Base-by-base conservation (phyloP, 1,140 invertebrate genomes). In the Drosophila subpulchrella region DNA sequence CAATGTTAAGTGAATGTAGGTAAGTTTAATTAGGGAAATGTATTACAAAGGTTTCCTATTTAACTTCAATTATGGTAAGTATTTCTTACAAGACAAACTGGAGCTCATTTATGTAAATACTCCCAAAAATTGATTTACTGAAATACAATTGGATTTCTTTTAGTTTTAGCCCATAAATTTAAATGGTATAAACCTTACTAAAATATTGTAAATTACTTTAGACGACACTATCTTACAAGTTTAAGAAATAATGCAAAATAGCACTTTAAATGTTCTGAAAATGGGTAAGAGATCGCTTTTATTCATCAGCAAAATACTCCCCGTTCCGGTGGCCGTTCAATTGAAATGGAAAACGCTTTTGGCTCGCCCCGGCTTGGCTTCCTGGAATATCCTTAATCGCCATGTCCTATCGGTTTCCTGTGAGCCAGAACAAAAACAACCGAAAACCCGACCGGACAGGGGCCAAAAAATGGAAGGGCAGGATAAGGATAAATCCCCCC, bases 391-490 rank as follows among this genome's bases (percentile, higher is more conserved):
- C 81, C 76, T 85, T 83, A 83, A 83, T 83, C 76, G 81, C 71
- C 81, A 72, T 83, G 81, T 85, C 81, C 76, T 83, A 83, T 83
- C 81, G 81, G 81, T 85, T 83, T 83, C 81, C 81, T 83, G 81
- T 68, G 70, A 77, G 73, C 58, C 71, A 80, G 74, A 73, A 72
- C 68, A 79, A 85, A 77, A 75, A 60, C 60, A 73, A 71, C 24
- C 41, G 53, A 65, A 44, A 48, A 24, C 42, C 68, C 63, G 63
- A 81, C 71, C 81, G 73, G 79, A 41, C 53, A 59, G 65, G 71
- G 67, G 66, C 81, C 73, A 63, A 86, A 75, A 81, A 81, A 67
- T 20, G 17, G 36, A 20, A 2, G 10, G 13, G 6, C 51, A 10
- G 47, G 38, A 50, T 46, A 32, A 24, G 20, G 36, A 46, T 51